Evolutionary conservation across 2,888 invertebrate genomes (phyloP).

Genomic region (Chloroclysta siterata): DNA sequence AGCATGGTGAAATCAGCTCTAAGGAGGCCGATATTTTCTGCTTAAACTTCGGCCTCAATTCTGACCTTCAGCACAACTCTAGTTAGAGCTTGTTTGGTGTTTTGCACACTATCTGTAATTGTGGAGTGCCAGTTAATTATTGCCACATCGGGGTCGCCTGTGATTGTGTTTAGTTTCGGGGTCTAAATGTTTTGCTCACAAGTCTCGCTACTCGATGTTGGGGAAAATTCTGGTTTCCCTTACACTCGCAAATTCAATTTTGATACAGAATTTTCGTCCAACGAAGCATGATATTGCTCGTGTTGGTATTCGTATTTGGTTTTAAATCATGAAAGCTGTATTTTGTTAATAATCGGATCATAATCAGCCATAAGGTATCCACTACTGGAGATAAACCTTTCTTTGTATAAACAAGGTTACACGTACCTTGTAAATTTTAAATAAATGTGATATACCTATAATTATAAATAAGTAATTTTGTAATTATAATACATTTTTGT

Average conservation of each 20-base stretch:
- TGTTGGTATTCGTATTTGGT: neutral
- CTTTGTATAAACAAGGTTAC: too few species aligned
- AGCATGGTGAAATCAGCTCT: too few species aligned
- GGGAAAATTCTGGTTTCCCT: constrained; percentile 11
- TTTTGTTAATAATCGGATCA: neutral
- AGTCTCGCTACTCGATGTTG: neutral
- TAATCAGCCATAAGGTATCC: neutral
- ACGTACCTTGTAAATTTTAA: too few species aligned
- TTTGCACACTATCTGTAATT: constrained; percentile 37
- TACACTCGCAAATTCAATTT: constrained; percentile 14
- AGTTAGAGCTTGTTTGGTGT: constrained; percentile 33
- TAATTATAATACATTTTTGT: too few species aligned
- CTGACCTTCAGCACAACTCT: constrained; percentile 5
- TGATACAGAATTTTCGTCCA: constrained; percentile 12
- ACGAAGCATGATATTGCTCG: constrained; percentile 15
- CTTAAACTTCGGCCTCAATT: neutral
- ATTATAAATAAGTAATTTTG: too few species aligned
- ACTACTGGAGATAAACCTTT: too few species aligned
- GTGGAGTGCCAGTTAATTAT: constrained; percentile 37
- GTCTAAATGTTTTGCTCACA: constrained; percentile 24
- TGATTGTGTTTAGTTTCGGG: constrained; percentile 34
- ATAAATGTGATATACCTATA: too few species aligned
- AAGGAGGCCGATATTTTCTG: constrained; percentile 5
- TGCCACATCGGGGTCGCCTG: constrained; percentile 34
- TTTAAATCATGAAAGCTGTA: neutral